Conservation (phyloP, 2,113 vertebrate species). For the Oenanthe oenanthe region DNA sequence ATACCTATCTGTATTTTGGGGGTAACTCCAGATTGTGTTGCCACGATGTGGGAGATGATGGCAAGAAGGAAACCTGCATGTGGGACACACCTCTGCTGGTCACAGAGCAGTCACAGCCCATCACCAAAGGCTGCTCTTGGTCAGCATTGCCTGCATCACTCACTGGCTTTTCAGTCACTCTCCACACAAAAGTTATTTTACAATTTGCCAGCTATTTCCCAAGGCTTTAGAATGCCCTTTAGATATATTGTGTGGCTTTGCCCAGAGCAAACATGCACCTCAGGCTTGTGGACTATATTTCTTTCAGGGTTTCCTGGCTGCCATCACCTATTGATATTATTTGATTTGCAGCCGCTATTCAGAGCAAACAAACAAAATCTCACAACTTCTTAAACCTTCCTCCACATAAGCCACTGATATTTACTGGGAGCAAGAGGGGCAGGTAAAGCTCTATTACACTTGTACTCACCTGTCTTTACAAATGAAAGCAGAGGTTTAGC, state of each 20-base stretch:
- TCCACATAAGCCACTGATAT: conserved; percentile 8
- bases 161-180: not conserved
- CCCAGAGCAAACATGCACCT: conserved; percentile 25
- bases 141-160: not conserved
- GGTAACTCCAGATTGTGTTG: not conserved
- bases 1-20: fast-evolving
- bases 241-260: conserved; percentile 13
- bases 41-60: fast-evolving
- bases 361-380: conserved; percentile 63
- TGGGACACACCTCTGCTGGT: not conserved
- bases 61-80: not conserved
- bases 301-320: not conserved
- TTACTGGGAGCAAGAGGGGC: conserved; percentile 14
- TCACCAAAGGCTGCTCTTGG: not conserved
- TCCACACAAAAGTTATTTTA: not conserved
- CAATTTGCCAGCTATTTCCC: not conserved
- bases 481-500: not conserved
- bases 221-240: conserved; percentile 49
- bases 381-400: conserved; percentile 42
- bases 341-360: conserved; percentile 47
- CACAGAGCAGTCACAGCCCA: not conserved
- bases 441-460: not conserved
- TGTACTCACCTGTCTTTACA: not conserved
- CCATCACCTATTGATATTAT: conserved; percentile 60
- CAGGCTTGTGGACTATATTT: not conserved